These are phyloP conservation scores for Sylvietta virens DNA, from an alignment of 2,113 vertebrate genomes.

Conservation along the genomic window DNA sequence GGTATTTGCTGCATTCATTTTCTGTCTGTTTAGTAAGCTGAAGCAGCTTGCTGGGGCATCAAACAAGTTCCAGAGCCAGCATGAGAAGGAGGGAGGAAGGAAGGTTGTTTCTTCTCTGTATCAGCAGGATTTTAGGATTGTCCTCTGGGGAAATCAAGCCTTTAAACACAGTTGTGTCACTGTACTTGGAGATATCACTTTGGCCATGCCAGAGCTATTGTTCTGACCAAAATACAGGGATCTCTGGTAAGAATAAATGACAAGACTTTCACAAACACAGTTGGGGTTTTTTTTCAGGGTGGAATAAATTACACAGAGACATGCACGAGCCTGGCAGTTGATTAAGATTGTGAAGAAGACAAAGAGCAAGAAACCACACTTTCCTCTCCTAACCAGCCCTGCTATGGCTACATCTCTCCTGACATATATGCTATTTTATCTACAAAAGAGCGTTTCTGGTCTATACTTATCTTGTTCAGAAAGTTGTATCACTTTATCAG, in stretches of 20 bases:
- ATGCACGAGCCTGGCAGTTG: neutral
- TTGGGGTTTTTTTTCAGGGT: neutral
- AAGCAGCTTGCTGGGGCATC: neutral
- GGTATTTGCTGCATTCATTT: neutral
- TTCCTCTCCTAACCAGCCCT: neutral
- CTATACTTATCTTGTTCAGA: slow-evolving; percentile 6
- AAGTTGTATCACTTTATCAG: slow-evolving; percentile 34
- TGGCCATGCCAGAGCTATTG: neutral
- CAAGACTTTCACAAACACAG: neutral
- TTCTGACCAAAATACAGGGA: neutral
- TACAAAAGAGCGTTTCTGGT: neutral
- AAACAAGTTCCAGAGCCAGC: neutral
- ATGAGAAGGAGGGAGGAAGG: neutral
- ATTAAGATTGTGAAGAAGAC: neutral
- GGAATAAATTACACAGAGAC: neutral
- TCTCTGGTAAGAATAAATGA: neutral
- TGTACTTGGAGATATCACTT: neutral
- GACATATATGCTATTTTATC: neutral
- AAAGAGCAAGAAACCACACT: slow-evolving; percentile 13
- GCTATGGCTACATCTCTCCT: neutral
- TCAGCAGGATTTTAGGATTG: neutral
- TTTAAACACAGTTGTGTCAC: neutral
- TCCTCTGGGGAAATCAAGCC: neutral
- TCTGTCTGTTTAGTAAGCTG: neutral
- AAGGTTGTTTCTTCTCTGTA: neutral